A percentile compares a stretch with the other conserved stretches of the same genome.
Evolutionary conservation across 2,113 vertebrate species (phyloP).

Genomic region (Pelecanoides urinatrix): DNA sequence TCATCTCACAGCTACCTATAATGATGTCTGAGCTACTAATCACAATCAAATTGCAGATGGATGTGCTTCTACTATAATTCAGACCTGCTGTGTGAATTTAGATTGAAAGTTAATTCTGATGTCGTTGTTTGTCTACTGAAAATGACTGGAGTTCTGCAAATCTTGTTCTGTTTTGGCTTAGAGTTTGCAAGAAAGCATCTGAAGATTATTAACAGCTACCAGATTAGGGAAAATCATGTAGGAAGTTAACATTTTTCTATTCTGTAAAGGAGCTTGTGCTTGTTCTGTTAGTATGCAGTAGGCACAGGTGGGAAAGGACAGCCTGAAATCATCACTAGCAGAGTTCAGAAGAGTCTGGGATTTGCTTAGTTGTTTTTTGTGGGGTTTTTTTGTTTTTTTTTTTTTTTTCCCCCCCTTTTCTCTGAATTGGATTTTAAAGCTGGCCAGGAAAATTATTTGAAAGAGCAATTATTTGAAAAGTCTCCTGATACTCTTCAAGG

Average conservation of each 20-base stretch:
- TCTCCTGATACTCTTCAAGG: background rate
- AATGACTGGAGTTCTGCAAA: background rate
- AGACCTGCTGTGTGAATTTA: background rate
- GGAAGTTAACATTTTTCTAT: background rate
- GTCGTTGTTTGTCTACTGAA: background rate
- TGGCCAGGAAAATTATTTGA: background rate
- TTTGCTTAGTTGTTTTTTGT: background rate
- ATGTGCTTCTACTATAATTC: background rate
- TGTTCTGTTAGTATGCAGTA: background rate
- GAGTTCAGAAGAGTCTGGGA: background rate
- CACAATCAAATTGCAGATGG: background rate
- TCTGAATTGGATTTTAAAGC: background rate
- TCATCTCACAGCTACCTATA: background rate
- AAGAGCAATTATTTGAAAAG: background rate
- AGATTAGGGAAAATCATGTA: background rate
- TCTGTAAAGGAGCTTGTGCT: background rate
- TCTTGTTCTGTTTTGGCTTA: background rate
- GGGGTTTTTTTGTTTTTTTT: too few species aligned
- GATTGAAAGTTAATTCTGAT: background rate
- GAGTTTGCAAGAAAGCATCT: background rate
- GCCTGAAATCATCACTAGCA: background rate
- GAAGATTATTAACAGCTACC: background rate
- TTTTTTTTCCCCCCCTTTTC: too few species aligned
- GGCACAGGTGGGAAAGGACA: background rate
- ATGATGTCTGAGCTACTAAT: background rate